Evolutionary conservation across 2,888 invertebrate species (phyloP), one percentile per base, ranked within the genome.

Genomic region (Dimorphilus gyrociliatus): DNA sequence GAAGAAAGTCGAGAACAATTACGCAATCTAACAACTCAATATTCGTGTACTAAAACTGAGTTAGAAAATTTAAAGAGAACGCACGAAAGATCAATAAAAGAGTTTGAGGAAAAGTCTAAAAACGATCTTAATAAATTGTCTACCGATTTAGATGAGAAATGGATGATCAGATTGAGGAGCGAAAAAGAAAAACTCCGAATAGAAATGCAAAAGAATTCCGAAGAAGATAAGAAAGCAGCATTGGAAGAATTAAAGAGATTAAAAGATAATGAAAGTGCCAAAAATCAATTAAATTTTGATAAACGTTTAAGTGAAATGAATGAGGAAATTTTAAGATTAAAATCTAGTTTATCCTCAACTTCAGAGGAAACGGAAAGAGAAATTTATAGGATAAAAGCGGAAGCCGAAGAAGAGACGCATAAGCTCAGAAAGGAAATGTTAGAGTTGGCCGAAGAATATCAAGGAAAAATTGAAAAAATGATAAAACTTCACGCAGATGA

Each of bases 121-220:
- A 31, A 34, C 3, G 46, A 47, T 26, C 39, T 57, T 25, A 46
- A 53, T 12, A 38, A 51, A 16, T 39, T 53, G 10, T 37, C 48
- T 13, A 31, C 35, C 7, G 54, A 57, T 13, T 40, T 56, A 23
- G 55, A 60, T 23, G 28, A 34, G n/a, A 56, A 53, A 35, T 60
- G 60, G 60, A 45, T 48, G 17, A 51, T 55, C 8, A 57, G 47
- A 17, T 41, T 60, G 26, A 48, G 59, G 38, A 35, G 29, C 18
- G 56, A 58, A 30, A 46, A 47, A 34, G 40, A 38, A 23, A 50
- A 51, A 28, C 31, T 59, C 25, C 37, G 47, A 12, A 39, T 45
- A 17, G 50, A 55, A 28, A 34, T 60, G 15, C 43, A 44, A 4
- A 47, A 44, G 16, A 52, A 55, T 38, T 53, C 51, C 32, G 54